Evolutionary conservation across 2,113 vertebrate species (phyloP).

Genomic region (Ifrita kowaldi): DNA sequence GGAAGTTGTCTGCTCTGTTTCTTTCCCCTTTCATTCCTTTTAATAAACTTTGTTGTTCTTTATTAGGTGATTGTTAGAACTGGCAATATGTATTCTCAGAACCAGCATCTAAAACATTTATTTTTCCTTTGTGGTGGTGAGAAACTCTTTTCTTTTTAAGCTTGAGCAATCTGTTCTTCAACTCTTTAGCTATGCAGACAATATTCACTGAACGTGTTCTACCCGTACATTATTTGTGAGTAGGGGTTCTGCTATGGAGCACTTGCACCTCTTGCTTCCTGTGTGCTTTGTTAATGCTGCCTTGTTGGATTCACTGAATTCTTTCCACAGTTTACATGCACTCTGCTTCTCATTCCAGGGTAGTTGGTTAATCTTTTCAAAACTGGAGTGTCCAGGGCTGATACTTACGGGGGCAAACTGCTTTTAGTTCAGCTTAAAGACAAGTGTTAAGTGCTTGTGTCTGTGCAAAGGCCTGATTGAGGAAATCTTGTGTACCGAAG

Average conservation of each 20-base stretch:
- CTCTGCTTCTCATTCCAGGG: neutral
- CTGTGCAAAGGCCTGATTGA: neutral
- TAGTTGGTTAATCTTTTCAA: neutral
- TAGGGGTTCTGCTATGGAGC: neutral
- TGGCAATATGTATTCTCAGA: neutral
- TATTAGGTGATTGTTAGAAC: neutral
- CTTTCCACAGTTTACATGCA: accelerated
- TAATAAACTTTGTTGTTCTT: neutral
- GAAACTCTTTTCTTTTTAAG: neutral
- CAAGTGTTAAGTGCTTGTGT: neutral
- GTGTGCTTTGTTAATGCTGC: neutral
- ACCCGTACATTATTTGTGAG: neutral
- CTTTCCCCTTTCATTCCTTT: neutral
- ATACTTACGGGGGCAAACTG: neutral
- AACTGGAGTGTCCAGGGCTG: neutral
- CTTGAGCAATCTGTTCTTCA: neutral
- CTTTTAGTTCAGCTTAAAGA: neutral
- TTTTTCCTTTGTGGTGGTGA: neutral
- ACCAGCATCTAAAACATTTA: neutral
- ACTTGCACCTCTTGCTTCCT: neutral
- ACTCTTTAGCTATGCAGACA: neutral
- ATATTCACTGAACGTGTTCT: neutral
- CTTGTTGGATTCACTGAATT: neutral
- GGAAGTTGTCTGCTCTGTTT: neutral
- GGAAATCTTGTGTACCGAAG: neutral